Evolutionary conservation across 2,888 invertebrate genomes (phyloP), one percentile per base, ranked within the genome.

Genomic region (Cancer borealis): DNA sequence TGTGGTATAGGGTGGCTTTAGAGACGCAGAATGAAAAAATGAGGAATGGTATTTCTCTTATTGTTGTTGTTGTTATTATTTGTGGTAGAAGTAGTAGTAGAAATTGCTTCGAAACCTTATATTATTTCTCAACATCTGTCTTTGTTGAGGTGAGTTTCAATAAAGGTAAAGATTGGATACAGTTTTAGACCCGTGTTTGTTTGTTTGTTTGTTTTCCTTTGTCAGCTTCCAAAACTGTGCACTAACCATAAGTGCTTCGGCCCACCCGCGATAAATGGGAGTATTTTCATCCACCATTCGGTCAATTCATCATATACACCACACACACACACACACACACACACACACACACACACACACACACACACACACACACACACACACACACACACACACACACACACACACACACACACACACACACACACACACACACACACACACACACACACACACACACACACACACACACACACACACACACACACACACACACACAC

Each of bases 401-500:
- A 47, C 46, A 89, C 39, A 91, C 54, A 91, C 60, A 60, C 39
- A 39, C 39, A 66, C 30, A 66, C 39, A 26, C 46, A 39, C 30
- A 66, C 30, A 26, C 46, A 66, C 30, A 39, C 26, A 14, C 39
- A 45, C 26, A 45, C 45, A 89, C 47, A 46, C 89, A 89, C 47
- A n/a, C n/a, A n/a, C n/a, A n/a, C n/a, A n/a, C n/a, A n/a, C n/a
- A 88, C 10, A 88, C 8, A 26, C 17, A 5, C 6, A 30, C 26
- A 88, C 17, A 88, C n/a, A 88, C 26, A 30, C 14, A n/a, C 14
- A 4, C n/a, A 47, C 39, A 4, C 4, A 30, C 39, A 91, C 54
- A 60, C 39, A 91, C 39, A 91, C 26, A 90, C 26, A 47, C 14
- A 21, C 17, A 49, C 49, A 90, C 30, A 90, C 47, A 90, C 49